These are phyloP conservation scores for Mormyrops attenuatus DNA, from an alignment of 2,797 vertebrate species.

Conservation along the genomic window DNA sequence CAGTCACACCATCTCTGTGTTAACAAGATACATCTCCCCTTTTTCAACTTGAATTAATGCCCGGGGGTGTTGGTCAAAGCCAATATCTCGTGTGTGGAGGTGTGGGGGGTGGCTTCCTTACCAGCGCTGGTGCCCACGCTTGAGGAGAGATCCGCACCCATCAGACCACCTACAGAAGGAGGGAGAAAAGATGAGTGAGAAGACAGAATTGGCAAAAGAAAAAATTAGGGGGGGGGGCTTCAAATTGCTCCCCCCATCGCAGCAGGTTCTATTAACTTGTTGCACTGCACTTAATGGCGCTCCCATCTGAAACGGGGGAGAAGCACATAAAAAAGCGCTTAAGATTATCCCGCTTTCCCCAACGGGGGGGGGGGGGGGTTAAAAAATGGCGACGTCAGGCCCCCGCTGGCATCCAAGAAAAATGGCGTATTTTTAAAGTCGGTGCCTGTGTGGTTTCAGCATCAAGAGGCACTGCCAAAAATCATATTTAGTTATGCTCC, in stretches of 20 bases:
- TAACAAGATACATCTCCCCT: neutral
- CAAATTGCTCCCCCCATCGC: neutral
- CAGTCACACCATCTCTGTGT: no score
- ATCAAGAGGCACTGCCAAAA: slow-evolving; percentile 30
- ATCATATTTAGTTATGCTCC: slow-evolving; percentile 42
- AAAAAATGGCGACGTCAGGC: slow-evolving; percentile 17
- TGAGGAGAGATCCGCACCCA: slow-evolving; percentile 80
- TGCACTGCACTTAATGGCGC: neutral
- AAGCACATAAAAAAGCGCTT: slow-evolving; percentile 16
- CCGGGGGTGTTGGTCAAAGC: neutral
- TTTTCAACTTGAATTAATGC: neutral
- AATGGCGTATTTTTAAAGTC: slow-evolving; percentile 36
- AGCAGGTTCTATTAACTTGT: slow-evolving; percentile 1
- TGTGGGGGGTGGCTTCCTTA: slow-evolving; percentile 48
- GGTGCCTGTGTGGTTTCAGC: slow-evolving; percentile 29
- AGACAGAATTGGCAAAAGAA: slow-evolving; percentile 24
- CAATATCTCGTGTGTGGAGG: neutral
- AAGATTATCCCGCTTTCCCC: slow-evolving; percentile 23
- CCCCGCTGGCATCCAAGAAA: slow-evolving; percentile 35
- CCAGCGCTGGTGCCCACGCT: slow-evolving; percentile 83
- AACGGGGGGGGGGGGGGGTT: neutral
- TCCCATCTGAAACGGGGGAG: neutral
- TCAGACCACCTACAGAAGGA: slow-evolving; percentile 72
- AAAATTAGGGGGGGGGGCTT: neutral
- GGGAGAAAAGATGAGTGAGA: slow-evolving; percentile 33